Evolutionary conservation across 1,140 invertebrate genomes (phyloP).

Genomic region (Saccostrea glomerata): DNA sequence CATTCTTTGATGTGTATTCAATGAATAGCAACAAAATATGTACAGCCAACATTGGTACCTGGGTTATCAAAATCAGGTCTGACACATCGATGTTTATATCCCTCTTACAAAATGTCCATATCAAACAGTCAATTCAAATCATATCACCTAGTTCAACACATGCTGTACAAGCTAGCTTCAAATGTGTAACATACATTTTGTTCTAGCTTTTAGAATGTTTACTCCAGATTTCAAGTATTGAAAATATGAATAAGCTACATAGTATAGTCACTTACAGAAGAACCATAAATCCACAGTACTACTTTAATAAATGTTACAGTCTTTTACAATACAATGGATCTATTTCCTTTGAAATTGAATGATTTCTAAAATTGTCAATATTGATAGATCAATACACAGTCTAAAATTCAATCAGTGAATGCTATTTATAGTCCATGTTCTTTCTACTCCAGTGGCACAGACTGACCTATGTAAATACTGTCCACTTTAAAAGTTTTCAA

Average conservation of each 20-base stretch:
- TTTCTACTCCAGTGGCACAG: too few species aligned
- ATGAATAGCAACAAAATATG: background rate
- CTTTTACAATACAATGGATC: too few species aligned
- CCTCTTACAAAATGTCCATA: background rate
- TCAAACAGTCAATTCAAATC: background rate
- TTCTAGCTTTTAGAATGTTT: background rate
- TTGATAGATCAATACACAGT: too few species aligned
- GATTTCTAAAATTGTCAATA: too few species aligned
- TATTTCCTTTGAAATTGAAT: too few species aligned
- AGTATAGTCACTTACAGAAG: too few species aligned
- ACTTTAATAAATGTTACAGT: too few species aligned
- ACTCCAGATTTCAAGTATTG: background rate
- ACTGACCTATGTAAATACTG: too few species aligned
- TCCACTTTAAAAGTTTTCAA: too few species aligned
- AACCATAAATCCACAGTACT: too few species aligned
- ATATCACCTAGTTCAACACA: background rate
- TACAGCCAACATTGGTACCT: background rate
- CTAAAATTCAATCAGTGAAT: too few species aligned
- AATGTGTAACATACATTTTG: background rate
- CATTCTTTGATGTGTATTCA: background rate
- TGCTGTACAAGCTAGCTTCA: background rate
- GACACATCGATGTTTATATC: background rate
- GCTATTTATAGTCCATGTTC: too few species aligned
- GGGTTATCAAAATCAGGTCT: conserved; percentile 10
- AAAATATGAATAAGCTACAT: background rate